Conservation (phyloP, 1,140 invertebrate species). For the Pogonomyrmex californicus region DNA sequence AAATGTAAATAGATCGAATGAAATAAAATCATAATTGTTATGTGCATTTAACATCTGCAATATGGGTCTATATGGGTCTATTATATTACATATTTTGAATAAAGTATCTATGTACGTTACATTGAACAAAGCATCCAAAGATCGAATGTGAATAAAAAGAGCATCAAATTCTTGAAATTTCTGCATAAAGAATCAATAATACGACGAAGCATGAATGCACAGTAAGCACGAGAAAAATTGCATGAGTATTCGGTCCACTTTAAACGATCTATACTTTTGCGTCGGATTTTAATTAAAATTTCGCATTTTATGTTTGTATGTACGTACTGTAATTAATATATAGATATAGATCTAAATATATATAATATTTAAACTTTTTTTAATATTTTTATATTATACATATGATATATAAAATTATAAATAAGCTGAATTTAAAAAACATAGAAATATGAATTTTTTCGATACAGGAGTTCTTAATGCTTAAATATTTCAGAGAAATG, state of each 20-base stretch:
- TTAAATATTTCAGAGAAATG: constrained; percentile 1
- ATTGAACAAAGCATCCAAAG: background rate
- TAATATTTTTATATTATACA: background rate
- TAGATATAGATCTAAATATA: background rate
- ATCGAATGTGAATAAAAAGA: background rate
- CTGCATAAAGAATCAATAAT: constrained; percentile 23
- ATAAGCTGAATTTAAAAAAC: background rate
- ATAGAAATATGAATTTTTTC: background rate
- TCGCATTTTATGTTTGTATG: background rate
- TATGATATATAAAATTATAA: background rate
- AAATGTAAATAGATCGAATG: background rate
- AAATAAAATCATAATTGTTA: background rate
- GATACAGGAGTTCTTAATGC: background rate
- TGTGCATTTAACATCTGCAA: background rate
- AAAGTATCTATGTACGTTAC: background rate
- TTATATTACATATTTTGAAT: background rate
- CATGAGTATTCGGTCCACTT: background rate
- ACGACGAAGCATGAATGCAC: background rate
- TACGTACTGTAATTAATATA: background rate
- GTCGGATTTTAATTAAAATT: background rate
- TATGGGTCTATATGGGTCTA: background rate
- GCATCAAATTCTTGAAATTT: constrained; percentile 25
- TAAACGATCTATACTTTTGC: background rate
- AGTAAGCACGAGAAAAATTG: background rate
- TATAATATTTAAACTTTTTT: background rate